Evolutionary conservation across 2,797 vertebrate genomes (phyloP).

Genomic region (Coendou prehensilis): DNA sequence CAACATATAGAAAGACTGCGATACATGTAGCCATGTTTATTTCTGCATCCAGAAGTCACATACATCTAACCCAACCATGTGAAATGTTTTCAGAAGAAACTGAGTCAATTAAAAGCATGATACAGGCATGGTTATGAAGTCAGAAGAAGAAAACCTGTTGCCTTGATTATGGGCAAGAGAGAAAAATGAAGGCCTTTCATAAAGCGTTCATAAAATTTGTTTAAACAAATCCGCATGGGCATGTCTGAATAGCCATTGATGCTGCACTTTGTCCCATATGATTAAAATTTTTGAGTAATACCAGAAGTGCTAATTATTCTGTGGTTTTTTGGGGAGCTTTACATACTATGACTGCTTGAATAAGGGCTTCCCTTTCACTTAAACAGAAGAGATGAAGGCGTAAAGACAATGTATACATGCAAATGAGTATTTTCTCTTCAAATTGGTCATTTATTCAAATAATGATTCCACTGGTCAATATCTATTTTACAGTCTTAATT

Average conservation of each 20-base stretch:
- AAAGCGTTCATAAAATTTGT: constrained; percentile 40
- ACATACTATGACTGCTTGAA: constrained; percentile 15
- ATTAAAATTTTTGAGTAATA: constrained; percentile 66
- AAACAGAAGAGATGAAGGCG: constrained; percentile 54
- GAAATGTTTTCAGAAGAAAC: constrained; percentile 63
- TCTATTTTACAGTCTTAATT: constrained; percentile 19
- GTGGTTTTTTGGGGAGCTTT: constrained; percentile 61
- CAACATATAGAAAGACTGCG: neutral
- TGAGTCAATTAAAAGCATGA: constrained; percentile 50
- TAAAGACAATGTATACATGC: constrained; percentile 54
- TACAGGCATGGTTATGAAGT: constrained; percentile 28
- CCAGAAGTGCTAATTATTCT: constrained; percentile 50
- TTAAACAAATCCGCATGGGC: constrained; percentile 55
- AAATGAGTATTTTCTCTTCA: constrained; percentile 79
- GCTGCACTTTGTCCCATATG: constrained; percentile 80
- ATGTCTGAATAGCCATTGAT: constrained; percentile 76
- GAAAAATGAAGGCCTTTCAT: constrained; percentile 32
- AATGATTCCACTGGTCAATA: constrained; percentile 26
- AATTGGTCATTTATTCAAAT: constrained; percentile 16
- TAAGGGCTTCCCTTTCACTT: constrained; percentile 61
- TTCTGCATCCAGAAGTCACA: constrained; percentile 40
- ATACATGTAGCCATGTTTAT: neutral
- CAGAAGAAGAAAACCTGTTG: constrained; percentile 49
- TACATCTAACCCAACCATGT: constrained; percentile 35
- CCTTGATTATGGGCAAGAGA: constrained; percentile 35